Evolutionary conservation across 2,113 vertebrate genomes (phyloP), one percentile per base, ranked within the genome.

Genomic region (Oplegnathus fasciatus): DNA sequence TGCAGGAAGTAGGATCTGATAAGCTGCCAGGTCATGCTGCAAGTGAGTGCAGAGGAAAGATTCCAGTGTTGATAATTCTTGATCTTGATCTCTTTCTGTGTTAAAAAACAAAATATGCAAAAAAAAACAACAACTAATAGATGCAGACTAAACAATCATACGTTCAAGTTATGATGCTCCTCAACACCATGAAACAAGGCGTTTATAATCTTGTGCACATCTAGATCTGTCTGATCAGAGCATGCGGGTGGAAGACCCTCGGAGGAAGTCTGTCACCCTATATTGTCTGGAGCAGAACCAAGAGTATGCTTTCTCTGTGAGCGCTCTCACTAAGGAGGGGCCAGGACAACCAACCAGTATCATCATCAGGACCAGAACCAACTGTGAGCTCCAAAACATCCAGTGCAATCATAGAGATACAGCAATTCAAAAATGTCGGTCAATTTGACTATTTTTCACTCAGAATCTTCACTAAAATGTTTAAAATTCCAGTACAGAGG

Each of bases 321-420:
- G 92, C 1, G 89, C 89, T 5, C 86, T 91, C 68, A 91, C 91
- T 4, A 79, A 62, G n/a, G 76, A 26, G 1, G 93, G 93, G 40
- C 86, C 85, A 24, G 93, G 93, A 46, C 50, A 55, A 1, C 17
- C 69, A 4, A 80, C 75, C 44, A 74, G 1, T 1, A 69, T 79
- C 76, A 91, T 65, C 11, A 10, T 90, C 82, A 83, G 64, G 58
- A 95, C 94, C 73, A 81, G 2, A 66, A 60, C 9, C 14, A 83
- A 86, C 76, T 70, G 93, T 94, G 78, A 93, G 94, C 76, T 24
- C 54, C 15, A 7, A 13, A 20, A 60, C 24, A 48, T 8, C 24
- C 32, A 42, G 18, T 22, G 1, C 54, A 57, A n/a, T 34, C 34
- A 9, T 15, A 73, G 46, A 61, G 30, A n/a, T 6, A 44, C 2